Conservation (phyloP, 2,797 vertebrate genomes). For the Oreonectes daqikongensis region DNA sequence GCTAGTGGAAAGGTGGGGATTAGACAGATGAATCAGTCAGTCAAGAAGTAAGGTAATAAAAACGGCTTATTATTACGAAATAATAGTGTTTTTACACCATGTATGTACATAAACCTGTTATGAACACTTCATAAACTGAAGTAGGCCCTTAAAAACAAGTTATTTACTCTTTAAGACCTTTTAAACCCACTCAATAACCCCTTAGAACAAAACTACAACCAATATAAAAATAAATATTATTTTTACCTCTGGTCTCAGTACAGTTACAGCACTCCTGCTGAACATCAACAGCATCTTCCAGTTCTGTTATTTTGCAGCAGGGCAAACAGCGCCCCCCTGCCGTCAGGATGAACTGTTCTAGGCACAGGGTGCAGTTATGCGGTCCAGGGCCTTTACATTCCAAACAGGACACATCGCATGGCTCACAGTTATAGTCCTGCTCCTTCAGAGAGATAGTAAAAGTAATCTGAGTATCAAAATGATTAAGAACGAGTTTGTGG, state of each 20-base stretch:
- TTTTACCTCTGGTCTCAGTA: constrained; percentile 79
- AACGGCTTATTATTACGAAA: too few species aligned
- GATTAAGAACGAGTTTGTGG: too few species aligned
- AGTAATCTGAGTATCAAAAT: constrained; percentile 8
- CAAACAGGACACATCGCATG: constrained; percentile 83
- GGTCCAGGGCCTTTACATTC: constrained; percentile 85
- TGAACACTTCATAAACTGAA: too few species aligned
- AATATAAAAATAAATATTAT: background rate
- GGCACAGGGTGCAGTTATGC: constrained; percentile 85
- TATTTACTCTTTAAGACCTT: too few species aligned
- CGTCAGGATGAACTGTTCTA: constrained; percentile 74
- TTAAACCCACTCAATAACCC: background rate
- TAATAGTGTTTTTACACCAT: too few species aligned
- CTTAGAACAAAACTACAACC: background rate
- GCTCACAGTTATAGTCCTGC: constrained; percentile 73
- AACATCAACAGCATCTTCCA: constrained; percentile 45
- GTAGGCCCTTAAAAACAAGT: too few species aligned
- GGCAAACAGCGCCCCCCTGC: constrained; percentile 83
- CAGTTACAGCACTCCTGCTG: constrained; percentile 89
- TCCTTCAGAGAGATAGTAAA: constrained; percentile 66
- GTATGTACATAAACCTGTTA: too few species aligned
- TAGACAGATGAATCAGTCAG: too few species aligned
- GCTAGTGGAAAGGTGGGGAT: too few species aligned
- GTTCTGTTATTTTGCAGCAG: constrained; percentile 75
- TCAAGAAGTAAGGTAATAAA: too few species aligned